Evolutionary conservation across 2,797 vertebrate species (phyloP), one percentile per base, ranked within the genome.

Genomic region (Rhincodon typus): DNA sequence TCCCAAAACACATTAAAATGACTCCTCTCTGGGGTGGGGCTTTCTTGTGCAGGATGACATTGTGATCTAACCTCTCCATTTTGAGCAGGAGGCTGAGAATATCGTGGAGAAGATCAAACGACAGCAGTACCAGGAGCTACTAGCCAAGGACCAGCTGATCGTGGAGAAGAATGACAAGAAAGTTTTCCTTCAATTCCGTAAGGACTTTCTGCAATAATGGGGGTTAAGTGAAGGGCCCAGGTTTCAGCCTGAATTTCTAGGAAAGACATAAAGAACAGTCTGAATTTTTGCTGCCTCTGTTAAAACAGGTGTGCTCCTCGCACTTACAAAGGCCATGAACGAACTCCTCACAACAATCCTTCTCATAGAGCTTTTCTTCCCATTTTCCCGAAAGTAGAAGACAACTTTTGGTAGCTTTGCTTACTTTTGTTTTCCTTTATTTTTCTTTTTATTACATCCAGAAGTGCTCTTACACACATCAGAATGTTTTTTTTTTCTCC

Each of bases 91-190:
- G 97, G 99, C 99, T 23, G 99, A 99, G 96, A 96, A 98, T 97
- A 99, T 99, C 96, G 97, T 99, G 97, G 97, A 98, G 96, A 99
- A 98, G 97, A 99, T 99, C 97, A 99, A 98, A 97, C 98, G 98
- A 97, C 99, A 99, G 97, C 99, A 99, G 96, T 99, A 99, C 96
- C 96, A 98, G 8, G 98, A 99, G 95, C 98, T 99, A 95, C 97
- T 99, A 96, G 46, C 88, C 96, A 98, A 97, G 1, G 99, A 99
- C 97, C 99, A 99, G 97, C 98, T 99, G 96, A 98, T 96, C 96
- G 97, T 97, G 50, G 99, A 99, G 97, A 98, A 97, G 96, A 98
- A 96, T 23, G 98, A 99, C 0, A 97, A 97, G 96, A 99, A 98
- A 96, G 97, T 99, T 96, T 99, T 99, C 97, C 97, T 99, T 96